phyloP scores from a whole-genome alignment of 2,113 vertebrate genomes.

The Nothocercus nigrocapillus region DNA sequence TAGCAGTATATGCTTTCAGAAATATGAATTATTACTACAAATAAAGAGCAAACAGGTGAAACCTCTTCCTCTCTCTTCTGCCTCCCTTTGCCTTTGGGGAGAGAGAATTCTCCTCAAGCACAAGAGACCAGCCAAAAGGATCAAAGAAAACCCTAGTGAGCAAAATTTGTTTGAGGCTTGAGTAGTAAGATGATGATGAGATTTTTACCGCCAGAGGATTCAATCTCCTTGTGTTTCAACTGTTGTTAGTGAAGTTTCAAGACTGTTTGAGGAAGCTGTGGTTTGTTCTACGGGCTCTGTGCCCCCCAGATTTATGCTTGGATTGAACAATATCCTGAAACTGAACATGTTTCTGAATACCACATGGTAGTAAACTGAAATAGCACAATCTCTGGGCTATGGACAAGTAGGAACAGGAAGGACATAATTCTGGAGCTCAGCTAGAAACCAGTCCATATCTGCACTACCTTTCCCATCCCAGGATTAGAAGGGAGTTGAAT shows the following conservation, averaged over 20 bases:
- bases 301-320: not conserved
- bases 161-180: not conserved
- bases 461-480: not conserved
- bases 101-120: not conserved
- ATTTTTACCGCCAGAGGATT: not conserved
- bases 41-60: constrained; percentile 56
- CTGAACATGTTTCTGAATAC: not conserved
- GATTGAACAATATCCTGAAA: not conserved
- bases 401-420: not conserved
- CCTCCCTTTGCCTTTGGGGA: not conserved
- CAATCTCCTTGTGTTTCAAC: not conserved
- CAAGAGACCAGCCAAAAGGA: not conserved
- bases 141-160: not conserved
- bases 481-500: not conserved
- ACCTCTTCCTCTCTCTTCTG: not conserved
- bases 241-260: not conserved
- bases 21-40: not conserved
- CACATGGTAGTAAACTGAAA: not conserved
- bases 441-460: not conserved
- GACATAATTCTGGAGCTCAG: not conserved
- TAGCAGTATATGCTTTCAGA: constrained; percentile 43
- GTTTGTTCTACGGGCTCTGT: not conserved
- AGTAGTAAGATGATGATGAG: not conserved
- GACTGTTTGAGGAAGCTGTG: not conserved
- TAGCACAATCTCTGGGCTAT: not conserved